Evolutionary conservation across 2,113 vertebrate species (phyloP).

Genomic region (Pogona vitticeps): DNA sequence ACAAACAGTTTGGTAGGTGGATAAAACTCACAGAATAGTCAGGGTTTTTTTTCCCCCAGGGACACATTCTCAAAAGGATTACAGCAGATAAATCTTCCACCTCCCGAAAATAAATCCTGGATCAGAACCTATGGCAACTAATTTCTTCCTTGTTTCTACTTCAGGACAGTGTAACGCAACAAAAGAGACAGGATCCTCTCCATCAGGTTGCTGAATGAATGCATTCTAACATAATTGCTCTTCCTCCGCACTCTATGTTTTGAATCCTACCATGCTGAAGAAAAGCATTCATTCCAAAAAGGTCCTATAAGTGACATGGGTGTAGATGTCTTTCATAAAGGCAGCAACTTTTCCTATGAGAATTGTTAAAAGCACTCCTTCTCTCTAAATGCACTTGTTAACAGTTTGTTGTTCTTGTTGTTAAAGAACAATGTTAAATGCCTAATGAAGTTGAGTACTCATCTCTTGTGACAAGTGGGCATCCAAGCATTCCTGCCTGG

Average conservation of each 20-base stretch:
- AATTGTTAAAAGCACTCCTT: not conserved
- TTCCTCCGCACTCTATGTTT: not conserved
- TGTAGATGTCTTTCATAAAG: not conserved
- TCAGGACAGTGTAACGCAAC: not conserved
- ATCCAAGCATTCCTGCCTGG: not conserved
- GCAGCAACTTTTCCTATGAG: not conserved
- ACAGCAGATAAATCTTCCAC: constrained; percentile 6
- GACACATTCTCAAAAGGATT: not conserved
- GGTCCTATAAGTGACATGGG: not conserved
- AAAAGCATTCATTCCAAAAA: not conserved
- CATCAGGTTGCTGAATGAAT: fast-evolving
- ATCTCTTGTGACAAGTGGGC: not conserved
- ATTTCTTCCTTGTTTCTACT: not conserved
- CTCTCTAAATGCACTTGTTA: not conserved
- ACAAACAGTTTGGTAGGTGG: not conserved
- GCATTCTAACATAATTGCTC: not conserved
- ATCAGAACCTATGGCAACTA: not conserved
- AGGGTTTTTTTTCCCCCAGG: constrained; percentile 11
- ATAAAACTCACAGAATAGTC: constrained; percentile 29
- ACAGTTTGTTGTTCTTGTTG: not conserved
- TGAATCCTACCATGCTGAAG: not conserved
- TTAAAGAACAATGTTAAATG: not conserved
- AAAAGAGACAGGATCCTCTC: not conserved
- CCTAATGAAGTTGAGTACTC: not conserved
- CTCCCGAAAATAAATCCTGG: constrained; percentile 5